These are phyloP conservation scores for Philopotamus ludificatus DNA, from an alignment of 1,140 invertebrate species.

Conservation along the genomic window DNA sequence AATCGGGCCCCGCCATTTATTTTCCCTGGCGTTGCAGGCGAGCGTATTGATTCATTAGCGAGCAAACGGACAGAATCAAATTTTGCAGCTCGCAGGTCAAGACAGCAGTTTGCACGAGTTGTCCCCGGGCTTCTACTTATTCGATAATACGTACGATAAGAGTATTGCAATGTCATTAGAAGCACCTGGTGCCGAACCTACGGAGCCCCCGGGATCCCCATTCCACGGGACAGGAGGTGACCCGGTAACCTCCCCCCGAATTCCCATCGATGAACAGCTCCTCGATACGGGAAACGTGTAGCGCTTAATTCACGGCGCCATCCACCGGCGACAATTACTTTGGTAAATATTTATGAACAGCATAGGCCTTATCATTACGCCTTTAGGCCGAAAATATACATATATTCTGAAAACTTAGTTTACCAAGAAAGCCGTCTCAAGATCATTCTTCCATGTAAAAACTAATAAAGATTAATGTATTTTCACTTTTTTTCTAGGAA, in stretches of 20 bases:
- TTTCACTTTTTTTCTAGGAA: no score
- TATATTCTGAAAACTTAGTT: no score
- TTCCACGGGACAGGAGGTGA: not conserved
- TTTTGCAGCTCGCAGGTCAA: no score
- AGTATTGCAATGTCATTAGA: conserved; percentile 37
- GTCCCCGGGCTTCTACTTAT: conserved; percentile 13
- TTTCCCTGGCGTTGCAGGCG: no score
- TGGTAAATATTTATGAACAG: not conserved
- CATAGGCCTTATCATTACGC: not conserved
- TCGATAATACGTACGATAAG: conserved; percentile 35
- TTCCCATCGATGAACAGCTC: not conserved
- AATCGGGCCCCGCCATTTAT: no score
- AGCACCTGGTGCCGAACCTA: conserved; percentile 10
- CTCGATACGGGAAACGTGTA: not conserved
- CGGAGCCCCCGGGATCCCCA: not conserved
- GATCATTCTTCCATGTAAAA: no score
- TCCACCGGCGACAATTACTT: not conserved
- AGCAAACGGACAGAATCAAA: no score
- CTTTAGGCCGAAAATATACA: not conserved
- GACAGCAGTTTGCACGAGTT: no score
- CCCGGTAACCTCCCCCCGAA: not conserved
- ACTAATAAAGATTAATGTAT: no score
- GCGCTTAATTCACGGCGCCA: not conserved
- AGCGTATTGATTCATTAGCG: no score
- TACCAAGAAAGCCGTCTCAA: no score